Percentiles rank a stretch among this genome's conserved stretches.
phyloP scores from a whole-genome alignment of 2,888 invertebrate species.

The Baccha elongata region DNA sequence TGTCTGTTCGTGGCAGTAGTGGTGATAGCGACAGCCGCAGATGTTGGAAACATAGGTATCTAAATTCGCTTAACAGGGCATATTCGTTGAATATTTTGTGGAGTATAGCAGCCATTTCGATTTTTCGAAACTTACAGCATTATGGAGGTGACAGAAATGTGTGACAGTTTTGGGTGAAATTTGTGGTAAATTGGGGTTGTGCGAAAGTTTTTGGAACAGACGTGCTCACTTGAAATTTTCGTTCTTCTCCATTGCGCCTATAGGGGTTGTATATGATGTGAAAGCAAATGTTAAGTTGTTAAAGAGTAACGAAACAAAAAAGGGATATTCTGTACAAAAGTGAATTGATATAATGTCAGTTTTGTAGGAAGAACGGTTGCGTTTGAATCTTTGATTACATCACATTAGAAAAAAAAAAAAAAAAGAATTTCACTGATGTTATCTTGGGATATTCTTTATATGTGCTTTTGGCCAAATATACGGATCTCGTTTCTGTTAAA shows the following conservation, averaged over 20 bases:
- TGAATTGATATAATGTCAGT: neutral
- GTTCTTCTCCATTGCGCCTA: slow-evolving; percentile 1
- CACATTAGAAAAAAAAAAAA: no score
- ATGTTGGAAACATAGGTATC: slow-evolving; percentile 42
- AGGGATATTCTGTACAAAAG: neutral
- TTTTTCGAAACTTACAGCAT: slow-evolving; percentile 34
- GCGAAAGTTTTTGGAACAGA: slow-evolving; percentile 21
- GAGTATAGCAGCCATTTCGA: slow-evolving; percentile 8
- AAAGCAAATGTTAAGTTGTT: neutral
- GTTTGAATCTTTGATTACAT: no score
- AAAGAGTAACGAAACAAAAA: neutral
- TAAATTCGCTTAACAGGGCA: slow-evolving; percentile 39
- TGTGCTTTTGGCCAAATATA: no score
- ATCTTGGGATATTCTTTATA: no score
- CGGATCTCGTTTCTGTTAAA: no score
- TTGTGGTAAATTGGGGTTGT: slow-evolving; percentile 33
- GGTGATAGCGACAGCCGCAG: slow-evolving; percentile 34
- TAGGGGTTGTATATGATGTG: neutral
- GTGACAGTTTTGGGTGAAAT: slow-evolving; percentile 30
- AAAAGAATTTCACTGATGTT: no score
- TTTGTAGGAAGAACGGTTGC: no score
- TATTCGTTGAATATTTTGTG: slow-evolving; percentile 39
- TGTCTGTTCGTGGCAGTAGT: slow-evolving; percentile 35
- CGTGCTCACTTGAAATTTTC: slow-evolving; percentile 33
- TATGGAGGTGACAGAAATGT: slow-evolving; percentile 9